These are phyloP conservation scores for Gavia stellata DNA, from an alignment of 2,113 vertebrate genomes.

Conservation along the genomic window DNA sequence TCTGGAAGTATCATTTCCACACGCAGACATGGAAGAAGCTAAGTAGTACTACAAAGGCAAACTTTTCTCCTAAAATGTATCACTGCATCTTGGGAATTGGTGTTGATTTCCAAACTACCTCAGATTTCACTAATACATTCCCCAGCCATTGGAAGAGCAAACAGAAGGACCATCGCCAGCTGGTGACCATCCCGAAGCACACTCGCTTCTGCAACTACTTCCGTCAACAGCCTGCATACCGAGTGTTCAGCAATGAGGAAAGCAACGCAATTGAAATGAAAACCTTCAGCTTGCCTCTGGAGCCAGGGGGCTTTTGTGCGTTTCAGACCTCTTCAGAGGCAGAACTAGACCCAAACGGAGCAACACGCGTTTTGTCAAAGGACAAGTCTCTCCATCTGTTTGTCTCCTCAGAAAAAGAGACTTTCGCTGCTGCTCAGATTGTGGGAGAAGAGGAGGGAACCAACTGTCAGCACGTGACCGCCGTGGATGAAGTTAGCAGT, in stretches of 20 bases:
- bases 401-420: not conserved
- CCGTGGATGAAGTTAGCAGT: not conserved
- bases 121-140: not conserved
- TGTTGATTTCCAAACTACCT: slow-evolving; percentile 56
- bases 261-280: slow-evolving; percentile 76
- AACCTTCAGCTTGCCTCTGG: slow-evolving; percentile 56
- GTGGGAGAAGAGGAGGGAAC: not conserved
- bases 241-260: not conserved
- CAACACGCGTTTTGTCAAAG: not conserved
- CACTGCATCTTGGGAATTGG: slow-evolving; percentile 79
- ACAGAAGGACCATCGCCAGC: not conserved
- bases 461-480: rapidly evolving
- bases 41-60: slow-evolving; percentile 13
- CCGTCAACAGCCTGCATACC: rapidly evolving
- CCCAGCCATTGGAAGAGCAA: not conserved
- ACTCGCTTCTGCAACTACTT: not conserved
- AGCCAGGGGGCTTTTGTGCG: not conserved
- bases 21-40: slow-evolving; percentile 75
- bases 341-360: not conserved
- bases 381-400: not conserved
- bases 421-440: not conserved
- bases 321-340: not conserved
- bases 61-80: slow-evolving; percentile 71
- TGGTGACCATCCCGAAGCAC: not conserved
- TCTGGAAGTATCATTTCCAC: slow-evolving; percentile 82